Evolutionary conservation across 2,113 vertebrate species (phyloP).

Genomic region (Orcinus orca): DNA sequence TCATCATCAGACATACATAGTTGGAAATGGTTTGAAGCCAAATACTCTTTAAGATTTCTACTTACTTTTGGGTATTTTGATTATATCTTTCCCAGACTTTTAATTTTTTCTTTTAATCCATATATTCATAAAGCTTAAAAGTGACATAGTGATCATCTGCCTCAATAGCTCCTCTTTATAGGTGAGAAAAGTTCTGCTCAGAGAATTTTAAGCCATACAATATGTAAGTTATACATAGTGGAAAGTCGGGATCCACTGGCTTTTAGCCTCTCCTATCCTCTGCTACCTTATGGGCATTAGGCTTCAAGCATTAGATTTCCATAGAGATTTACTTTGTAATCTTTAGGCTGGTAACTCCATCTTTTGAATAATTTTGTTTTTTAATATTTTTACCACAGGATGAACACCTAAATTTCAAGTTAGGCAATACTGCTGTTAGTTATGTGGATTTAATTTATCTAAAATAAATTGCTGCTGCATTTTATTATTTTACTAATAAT

Average conservation of each 20-base stretch:
- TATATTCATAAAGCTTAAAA: slow-evolving; percentile 52
- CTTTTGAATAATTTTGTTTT: slow-evolving; percentile 16
- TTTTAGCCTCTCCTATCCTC: not conserved
- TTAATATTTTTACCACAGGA: not conserved
- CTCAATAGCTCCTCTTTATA: slow-evolving; percentile 43
- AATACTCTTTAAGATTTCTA: not conserved
- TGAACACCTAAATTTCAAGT: not conserved
- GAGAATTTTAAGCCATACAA: not conserved
- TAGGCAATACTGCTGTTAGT: not conserved
- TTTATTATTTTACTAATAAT: not conserved
- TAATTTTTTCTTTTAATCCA: slow-evolving; percentile 20
- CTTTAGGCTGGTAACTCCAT: not conserved
- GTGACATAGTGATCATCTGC: slow-evolving; percentile 50
- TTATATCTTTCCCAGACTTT: not conserved
- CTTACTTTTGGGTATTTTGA: not conserved
- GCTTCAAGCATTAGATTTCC: slow-evolving; percentile 9
- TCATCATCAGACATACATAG: not conserved
- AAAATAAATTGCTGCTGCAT: not conserved
- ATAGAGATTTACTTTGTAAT: not conserved
- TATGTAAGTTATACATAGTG: not conserved
- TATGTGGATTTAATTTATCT: slow-evolving; percentile 7
- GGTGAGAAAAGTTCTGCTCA: not conserved
- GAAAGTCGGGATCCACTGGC: not conserved
- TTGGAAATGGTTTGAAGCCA: not conserved
- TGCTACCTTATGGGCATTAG: not conserved